Conservation (phyloP, 2,113 vertebrate species). For the Mus musculus region DNA sequence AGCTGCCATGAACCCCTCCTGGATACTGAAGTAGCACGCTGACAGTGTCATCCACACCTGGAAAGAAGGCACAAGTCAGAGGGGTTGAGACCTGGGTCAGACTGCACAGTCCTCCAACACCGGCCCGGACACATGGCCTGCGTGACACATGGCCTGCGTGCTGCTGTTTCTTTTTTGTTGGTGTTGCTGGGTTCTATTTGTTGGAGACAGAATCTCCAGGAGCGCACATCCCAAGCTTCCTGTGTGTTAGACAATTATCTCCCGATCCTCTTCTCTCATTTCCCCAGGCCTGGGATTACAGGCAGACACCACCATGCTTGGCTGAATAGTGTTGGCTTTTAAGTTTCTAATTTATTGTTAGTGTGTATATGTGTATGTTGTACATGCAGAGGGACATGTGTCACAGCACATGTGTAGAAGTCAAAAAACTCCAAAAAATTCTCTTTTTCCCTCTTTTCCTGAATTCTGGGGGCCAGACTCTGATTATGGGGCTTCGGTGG, state of each 20-base stretch:
- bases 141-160: no score
- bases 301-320: neutral
- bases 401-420: neutral
- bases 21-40: slow-evolving; percentile 73
- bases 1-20: slow-evolving; percentile 47
- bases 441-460: neutral
- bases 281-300: neutral
- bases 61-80: neutral
- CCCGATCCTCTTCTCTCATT: neutral
- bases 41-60: slow-evolving; percentile 69
- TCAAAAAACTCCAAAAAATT: neutral
- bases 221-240: neutral
- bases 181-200: neutral
- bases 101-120: neutral
- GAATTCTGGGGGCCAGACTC: neutral
- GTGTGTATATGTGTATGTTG: neutral
- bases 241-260: neutral
- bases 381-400: neutral
- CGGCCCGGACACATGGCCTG: neutral
- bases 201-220: neutral
- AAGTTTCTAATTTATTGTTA: neutral
- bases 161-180: neutral
- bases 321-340: neutral
- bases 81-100: neutral
- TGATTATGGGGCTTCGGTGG: neutral